Conservation (phyloP, 2,113 vertebrate genomes). For the Maccullochella peelii region DNA sequence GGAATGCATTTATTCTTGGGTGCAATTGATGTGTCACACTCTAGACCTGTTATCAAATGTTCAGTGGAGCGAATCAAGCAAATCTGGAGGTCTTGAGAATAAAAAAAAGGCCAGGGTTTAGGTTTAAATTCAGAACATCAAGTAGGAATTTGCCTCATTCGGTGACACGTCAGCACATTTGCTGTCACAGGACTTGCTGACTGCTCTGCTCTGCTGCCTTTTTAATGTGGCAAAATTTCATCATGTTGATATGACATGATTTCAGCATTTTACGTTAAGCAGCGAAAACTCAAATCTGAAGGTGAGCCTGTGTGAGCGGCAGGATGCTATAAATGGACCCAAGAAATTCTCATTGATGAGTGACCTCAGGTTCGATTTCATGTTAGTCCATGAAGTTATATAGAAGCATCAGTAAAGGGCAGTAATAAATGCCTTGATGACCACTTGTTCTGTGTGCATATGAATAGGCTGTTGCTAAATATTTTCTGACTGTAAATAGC, state of each 20-base stretch:
- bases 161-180: background rate
- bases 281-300: background rate
- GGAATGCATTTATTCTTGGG: background rate
- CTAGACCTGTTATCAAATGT: background rate
- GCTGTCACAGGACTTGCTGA: background rate
- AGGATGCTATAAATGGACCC: background rate
- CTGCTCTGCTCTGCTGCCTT: background rate
- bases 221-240: background rate
- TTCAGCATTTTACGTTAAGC: background rate
- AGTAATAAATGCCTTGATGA: background rate
- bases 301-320: background rate
- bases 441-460: conserved; percentile 1
- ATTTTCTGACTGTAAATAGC: background rate
- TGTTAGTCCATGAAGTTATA: background rate
- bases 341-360: conserved; percentile 5
- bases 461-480: background rate
- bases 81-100: background rate
- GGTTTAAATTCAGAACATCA: background rate
- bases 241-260: background rate
- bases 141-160: background rate
- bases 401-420: background rate
- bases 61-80: background rate
- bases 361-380: background rate
- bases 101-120: background rate
- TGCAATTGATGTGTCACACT: background rate